phyloP scores from a whole-genome alignment of 2,888 invertebrate species.

The Tinea trinotella region DNA sequence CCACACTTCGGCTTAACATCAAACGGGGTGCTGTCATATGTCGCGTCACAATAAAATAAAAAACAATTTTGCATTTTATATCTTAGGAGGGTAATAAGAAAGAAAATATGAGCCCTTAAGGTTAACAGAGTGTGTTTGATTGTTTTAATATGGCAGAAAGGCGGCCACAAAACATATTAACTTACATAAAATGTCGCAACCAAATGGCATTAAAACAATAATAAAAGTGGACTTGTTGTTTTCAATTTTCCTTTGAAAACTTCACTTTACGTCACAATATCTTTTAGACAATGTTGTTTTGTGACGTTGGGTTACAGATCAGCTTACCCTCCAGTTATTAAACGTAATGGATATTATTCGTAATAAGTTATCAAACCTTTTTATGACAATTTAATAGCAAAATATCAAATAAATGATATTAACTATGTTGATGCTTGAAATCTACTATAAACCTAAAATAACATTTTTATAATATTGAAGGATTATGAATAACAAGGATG shows the following conservation, averaged over 20 bases:
- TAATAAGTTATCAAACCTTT: no score
- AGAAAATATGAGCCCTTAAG: background rate
- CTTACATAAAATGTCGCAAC: conserved; percentile 12
- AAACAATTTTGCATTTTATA: no score
- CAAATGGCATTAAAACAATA: conserved; percentile 13
- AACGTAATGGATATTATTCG: no score
- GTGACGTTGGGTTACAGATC: background rate
- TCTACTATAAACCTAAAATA: no score
- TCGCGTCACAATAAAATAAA: no score
- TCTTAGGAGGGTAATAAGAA: background rate
- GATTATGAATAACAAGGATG: no score
- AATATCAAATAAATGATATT: no score
- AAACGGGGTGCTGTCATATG: no score
- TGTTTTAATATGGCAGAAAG: conserved; percentile 14
- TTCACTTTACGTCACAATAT: background rate
- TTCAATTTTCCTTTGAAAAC: background rate
- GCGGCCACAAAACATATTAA: conserved; percentile 7
- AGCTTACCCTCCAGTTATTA: background rate
- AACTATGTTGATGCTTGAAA: no score
- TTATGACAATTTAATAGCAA: no score
- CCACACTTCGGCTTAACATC: no score
- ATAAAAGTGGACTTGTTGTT: conserved; percentile 13
- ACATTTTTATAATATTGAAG: no score
- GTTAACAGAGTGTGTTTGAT: conserved; percentile 11
- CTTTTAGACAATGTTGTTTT: background rate